Percentiles rank a stretch among this genome's conserved stretches.
Conservation (phyloP, 2,797 vertebrate genomes). For the Coregonus sp. region DNA sequence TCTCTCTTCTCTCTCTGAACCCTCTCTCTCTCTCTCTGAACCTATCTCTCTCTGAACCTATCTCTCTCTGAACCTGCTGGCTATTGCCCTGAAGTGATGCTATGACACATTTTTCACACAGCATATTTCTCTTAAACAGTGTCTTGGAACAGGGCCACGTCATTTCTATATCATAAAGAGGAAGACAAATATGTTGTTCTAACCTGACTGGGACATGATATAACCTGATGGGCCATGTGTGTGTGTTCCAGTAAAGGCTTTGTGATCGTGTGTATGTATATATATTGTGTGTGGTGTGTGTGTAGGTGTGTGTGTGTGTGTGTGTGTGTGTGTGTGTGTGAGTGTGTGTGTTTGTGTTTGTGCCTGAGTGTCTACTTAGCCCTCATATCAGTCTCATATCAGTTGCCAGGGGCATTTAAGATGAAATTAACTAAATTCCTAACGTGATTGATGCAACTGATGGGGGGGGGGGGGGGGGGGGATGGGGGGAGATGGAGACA, state of each 20-base stretch:
- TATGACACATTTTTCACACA: not conserved
- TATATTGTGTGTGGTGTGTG: not conserved
- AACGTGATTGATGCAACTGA: not conserved
- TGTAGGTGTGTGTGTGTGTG: not conserved
- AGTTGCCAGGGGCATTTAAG: constrained; percentile 20
- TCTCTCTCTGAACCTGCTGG: not conserved
- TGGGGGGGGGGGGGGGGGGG: too few relatives aligned
- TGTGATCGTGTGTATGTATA: too few relatives aligned
- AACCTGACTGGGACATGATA: constrained; percentile 71
- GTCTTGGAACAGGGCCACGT: constrained; percentile 69
- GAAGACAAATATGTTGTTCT: constrained; percentile 73
- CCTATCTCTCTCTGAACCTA: too few relatives aligned
- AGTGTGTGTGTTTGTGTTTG: constrained; percentile 23
- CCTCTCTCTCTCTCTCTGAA: too few relatives aligned
- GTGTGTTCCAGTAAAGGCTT: constrained; percentile 30
- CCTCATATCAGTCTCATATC: too few relatives aligned
- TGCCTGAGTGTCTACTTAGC: not conserved
- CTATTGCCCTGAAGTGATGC: constrained; percentile 63
- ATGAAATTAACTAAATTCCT: constrained; percentile 35
- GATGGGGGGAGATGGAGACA: too few relatives aligned
- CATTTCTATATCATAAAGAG: constrained; percentile 58
- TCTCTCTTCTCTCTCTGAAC: too few relatives aligned
- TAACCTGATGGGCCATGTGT: constrained; percentile 52
- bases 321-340: not conserved
- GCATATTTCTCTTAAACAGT: constrained; percentile 70